Conservation (phyloP, 64 coral and sea anemone species). For the Montipora capricornis region DNA sequence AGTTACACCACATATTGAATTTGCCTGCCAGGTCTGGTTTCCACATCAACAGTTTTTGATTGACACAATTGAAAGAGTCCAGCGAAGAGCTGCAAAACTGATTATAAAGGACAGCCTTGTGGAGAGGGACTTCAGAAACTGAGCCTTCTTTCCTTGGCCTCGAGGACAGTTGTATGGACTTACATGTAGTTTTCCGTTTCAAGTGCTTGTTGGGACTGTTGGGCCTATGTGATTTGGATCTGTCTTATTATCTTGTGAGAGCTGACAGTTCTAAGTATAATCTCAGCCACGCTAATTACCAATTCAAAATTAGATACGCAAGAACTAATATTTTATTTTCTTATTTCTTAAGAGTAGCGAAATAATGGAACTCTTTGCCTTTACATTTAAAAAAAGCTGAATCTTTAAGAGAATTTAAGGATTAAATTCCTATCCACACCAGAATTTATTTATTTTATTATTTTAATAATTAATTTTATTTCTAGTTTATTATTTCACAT, state of each 20-base stretch:
- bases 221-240: too few species aligned
- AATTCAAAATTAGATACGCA: neutral
- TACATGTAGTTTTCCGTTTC: too few species aligned
- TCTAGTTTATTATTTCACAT: neutral
- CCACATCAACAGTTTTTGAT: too few species aligned
- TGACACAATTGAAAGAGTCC: too few species aligned
- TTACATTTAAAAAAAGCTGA: neutral
- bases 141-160: too few species aligned
- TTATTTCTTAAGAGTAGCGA: neutral
- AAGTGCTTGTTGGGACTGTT: too few species aligned
- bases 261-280: neutral
- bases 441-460: neutral
- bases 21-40: too few species aligned
- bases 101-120: too few species aligned
- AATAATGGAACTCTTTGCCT: neutral
- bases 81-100: too few species aligned
- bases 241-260: neutral
- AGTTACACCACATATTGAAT: too few species aligned
- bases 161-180: too few species aligned
- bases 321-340: neutral
- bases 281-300: neutral
- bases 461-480: neutral
- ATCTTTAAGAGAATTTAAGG: neutral
- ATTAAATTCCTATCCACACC: neutral
- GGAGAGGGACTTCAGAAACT: too few species aligned